Base-by-base conservation (phyloP, 2,888 invertebrate genomes). In the Phortica magna region DNA sequence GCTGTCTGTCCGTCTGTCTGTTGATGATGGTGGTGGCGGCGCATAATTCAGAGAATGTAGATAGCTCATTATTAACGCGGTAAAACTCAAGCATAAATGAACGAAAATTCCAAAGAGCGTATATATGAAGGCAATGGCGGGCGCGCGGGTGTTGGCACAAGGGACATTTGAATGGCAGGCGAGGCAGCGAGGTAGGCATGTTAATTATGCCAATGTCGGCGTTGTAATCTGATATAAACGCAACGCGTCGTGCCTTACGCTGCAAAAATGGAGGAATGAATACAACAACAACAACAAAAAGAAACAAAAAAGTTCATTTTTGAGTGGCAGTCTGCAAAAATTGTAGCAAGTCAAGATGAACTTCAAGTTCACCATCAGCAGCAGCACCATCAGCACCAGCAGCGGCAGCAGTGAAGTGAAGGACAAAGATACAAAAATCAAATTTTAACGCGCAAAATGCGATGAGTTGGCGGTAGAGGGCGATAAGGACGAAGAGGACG, bases 81-180 rank as follows among this genome's bases (percentile, higher is more conserved):
- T 41, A 61, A 65, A 65, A 65, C 39, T 65, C 65, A 65, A 75
- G 59, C 19, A 41, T 22, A n/a, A 74, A 64, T 17, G 48, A 64
- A 31, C 41, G 64, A 76, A 76, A 78, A 77, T 78, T 80, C 82
- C 77, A 82, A 82, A n/a, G 17, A 59, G n/a, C 59, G 59, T 12
- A 12, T 17, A 12, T 17, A 14, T 14, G 48, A 14, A 5, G n/a
- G 19, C 59, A 7, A n/a, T 48, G 48, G 48, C 9, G 48, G 14
- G 2, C 2, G 1, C 7, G 48, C 43, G 6, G 43, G 43, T 7
- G 48, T 48, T 12, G 9, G 48, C 31, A 59, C 19, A 61, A 61
- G 22, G 22, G 19, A 61, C 17, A 61, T 48, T 31, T n/a, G 19
- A 5, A 61, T 12, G 22, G 61, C 22, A 65, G 41, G 65, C 41